Percentiles rank a stretch among this genome's conserved stretches.
These are phyloP conservation scores for Acanthopleura granulata DNA, from an alignment of 2,888 invertebrate genomes.

Conservation along the genomic window DNA sequence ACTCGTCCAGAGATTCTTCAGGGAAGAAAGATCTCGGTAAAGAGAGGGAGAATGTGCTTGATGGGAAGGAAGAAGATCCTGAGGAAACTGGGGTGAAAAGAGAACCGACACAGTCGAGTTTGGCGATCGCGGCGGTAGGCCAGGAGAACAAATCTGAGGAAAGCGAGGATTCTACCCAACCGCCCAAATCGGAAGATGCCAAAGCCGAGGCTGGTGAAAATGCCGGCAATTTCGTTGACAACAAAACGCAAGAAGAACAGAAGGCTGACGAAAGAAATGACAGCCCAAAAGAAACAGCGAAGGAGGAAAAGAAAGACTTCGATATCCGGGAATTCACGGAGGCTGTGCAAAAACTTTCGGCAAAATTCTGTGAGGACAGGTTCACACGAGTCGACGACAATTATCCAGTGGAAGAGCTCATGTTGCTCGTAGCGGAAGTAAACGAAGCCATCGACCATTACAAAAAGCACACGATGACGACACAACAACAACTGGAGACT, in stretches of 20 bases:
- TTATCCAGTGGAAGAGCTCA: constrained; percentile 53
- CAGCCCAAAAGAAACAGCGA: constrained; percentile 23
- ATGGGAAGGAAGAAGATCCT: not conserved
- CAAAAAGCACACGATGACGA: constrained; percentile 43
- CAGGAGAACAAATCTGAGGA: too few relatives aligned
- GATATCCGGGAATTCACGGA: constrained; percentile 45
- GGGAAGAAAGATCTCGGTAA: not conserved
- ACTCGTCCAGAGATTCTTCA: too few relatives aligned
- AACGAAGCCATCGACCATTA: constrained; percentile 49
- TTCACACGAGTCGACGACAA: constrained; percentile 43
- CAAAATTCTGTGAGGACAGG: constrained; percentile 39
- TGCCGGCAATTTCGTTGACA: not conserved
- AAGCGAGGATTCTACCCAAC: too few relatives aligned
- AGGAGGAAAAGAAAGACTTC: constrained; percentile 31
- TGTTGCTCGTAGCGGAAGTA: constrained; percentile 42
- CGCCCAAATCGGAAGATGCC: too few relatives aligned
- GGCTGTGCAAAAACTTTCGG: constrained; percentile 41
- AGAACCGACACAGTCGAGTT: too few relatives aligned
- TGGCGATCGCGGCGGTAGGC: too few relatives aligned
- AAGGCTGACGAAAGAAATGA: not conserved
- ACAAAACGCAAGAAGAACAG: not conserved
- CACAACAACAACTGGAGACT: constrained; percentile 46
- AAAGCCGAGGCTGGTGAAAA: not conserved
- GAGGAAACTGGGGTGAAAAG: not conserved
- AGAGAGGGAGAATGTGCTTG: not conserved